Base-by-base conservation (phyloP, 2,797 vertebrate genomes). In the Petrocephalus sullivani region DNA sequence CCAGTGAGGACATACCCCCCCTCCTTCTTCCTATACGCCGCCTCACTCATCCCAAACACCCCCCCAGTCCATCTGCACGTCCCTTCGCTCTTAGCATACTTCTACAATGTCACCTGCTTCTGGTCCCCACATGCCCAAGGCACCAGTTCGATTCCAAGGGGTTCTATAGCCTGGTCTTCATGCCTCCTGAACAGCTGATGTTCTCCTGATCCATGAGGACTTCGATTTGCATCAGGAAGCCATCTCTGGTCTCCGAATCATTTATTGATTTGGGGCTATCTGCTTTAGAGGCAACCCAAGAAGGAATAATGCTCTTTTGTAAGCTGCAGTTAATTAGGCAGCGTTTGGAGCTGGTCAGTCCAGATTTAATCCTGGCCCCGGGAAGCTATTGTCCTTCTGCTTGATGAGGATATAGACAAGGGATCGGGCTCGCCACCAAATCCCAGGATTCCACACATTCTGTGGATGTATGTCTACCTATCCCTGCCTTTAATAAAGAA, bases 331-430 rank as follows among this genome's bases (percentile, higher is more conserved):
- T 95, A 97, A 97, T 98, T 97, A 97, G 95, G 92, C 92, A 94
- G 94, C 96, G 96, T 97, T 97, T 97, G 97, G 96, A 96, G 95
- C 96, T 94, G 95, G 95, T 12, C 94, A 95, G 96, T 94, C 94
- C 94, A 96, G 94, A 96, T 95, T 96, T 95, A 96, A 96, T 96
- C 95, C 95, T 94, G 96, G 95, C 94, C 96, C 87, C 90, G 93
- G 95, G 96, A 96, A 95, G 92, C 92, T 89, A 93, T 94, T 92
- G 95, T 95, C 96, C 95, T 96, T 97, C 95, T 93, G 93, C 94
- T 94, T 92, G 85, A 93, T 94, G 93, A 95, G 93, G 93, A 95
- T 91, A 91, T 92, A 92, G 94, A 88, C 58, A 57, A 58, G n/a
- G 75, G 81, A 4, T 14, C 71, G 64, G 61, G 16, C 53, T 33